Evolutionary conservation across 2,113 vertebrate species (phyloP).

Genomic region (Dendropsophus ebraccatus): DNA sequence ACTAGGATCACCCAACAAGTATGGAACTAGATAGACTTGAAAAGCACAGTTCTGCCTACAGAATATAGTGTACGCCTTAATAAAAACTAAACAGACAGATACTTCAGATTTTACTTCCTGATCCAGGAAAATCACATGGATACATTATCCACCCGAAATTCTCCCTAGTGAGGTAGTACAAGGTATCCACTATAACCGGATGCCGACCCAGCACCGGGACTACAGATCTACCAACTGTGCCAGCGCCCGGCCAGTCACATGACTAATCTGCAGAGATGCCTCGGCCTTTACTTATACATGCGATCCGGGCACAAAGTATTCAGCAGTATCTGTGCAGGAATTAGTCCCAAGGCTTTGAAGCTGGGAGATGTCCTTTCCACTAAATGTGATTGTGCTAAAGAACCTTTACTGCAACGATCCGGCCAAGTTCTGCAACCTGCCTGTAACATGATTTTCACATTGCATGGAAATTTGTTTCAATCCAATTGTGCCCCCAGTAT

Average conservation of each 20-base stretch:
- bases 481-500: neutral
- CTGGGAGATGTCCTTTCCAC: constrained; percentile 27
- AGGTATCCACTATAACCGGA: neutral
- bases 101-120: neutral
- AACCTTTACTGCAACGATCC: neutral
- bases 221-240: neutral
- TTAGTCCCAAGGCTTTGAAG: constrained; percentile 14
- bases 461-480: neutral
- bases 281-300: neutral
- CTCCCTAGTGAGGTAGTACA: neutral
- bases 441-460: constrained; percentile 26
- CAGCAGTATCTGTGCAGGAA: neutral
- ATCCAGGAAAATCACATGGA: neutral
- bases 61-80: no score
- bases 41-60: no score
- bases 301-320: neutral
- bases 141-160: neutral
- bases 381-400: constrained; percentile 33
- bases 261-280: neutral
- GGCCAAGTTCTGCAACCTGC: neutral
- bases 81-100: neutral
- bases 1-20: no score
- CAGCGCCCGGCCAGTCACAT: neutral
- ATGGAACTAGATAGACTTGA: no score
- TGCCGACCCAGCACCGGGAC: neutral